phyloP scores from a whole-genome alignment of 2,113 vertebrate genomes.

The Myodes glareolus region DNA sequence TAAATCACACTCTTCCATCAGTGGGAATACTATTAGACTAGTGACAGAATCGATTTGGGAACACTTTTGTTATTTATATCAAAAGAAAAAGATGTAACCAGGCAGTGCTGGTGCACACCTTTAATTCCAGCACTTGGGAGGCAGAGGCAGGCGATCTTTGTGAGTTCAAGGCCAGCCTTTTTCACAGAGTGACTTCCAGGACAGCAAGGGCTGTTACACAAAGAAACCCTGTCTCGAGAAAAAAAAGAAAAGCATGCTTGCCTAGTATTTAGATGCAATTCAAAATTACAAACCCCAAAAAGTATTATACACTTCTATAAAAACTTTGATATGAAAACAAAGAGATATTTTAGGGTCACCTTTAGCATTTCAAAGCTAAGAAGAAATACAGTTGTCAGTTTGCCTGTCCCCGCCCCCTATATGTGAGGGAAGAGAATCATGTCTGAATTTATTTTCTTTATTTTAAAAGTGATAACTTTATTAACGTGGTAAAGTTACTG shows the following conservation, averaged over 20 bases:
- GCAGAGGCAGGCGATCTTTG: too few species aligned
- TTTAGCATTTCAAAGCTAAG: conserved; percentile 21
- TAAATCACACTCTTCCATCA: not conserved
- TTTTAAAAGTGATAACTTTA: conserved; percentile 20
- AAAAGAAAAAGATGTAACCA: not conserved
- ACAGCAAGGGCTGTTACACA: too few species aligned
- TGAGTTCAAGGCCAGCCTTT: too few species aligned
- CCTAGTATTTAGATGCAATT: not conserved
- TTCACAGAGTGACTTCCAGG: too few species aligned
- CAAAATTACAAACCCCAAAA: conserved; percentile 33
- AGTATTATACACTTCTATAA: conserved; percentile 39
- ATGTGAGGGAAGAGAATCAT: not conserved
- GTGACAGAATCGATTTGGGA: not conserved
- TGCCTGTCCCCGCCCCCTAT: not conserved
- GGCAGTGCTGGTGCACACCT: too few species aligned
- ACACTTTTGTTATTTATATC: not conserved
- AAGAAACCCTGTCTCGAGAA: too few species aligned
- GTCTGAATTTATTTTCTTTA: not conserved
- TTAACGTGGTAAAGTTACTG: not conserved
- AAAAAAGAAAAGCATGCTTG: not conserved
- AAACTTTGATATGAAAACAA: not conserved
- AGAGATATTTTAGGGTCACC: not conserved
- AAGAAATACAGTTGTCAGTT: not conserved
- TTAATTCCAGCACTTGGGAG: too few species aligned
- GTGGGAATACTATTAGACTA: not conserved